These are phyloP conservation scores for Stichopus horrens DNA, from an alignment of 53 echinoderm and acorn worm genomes.

Conservation along the genomic window DNA sequence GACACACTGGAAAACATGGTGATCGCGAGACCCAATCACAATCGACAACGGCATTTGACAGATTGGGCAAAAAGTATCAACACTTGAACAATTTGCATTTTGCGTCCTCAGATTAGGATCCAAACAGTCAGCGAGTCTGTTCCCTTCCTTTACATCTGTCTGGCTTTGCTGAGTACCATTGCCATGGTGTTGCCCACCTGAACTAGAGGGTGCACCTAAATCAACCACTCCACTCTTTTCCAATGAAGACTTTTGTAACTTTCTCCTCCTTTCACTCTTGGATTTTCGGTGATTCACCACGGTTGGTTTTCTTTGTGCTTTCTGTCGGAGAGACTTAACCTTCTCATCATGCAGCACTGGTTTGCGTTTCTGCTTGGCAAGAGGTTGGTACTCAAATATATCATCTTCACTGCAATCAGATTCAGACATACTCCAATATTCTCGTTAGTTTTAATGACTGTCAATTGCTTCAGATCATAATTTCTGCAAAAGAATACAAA, in stretches of 20 bases:
- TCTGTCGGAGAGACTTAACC: background rate
- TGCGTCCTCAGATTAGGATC: background rate
- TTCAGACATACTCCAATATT: too few species aligned
- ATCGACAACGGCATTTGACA: conserved; percentile 33
- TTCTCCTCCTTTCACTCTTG: background rate
- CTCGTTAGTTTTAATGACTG: too few species aligned
- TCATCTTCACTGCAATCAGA: conserved; percentile 33
- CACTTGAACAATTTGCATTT: background rate
- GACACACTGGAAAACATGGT: conserved; percentile 10
- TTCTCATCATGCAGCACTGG: background rate
- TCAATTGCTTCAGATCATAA: too few species aligned
- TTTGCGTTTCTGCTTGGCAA: conserved; percentile 10
- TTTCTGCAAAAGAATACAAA: too few species aligned
- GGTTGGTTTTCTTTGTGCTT: background rate
- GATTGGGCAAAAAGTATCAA: conserved; percentile 13
- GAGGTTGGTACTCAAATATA: conserved; percentile 15
- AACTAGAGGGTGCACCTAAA: background rate
- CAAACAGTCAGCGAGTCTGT: background rate
- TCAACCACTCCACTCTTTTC: background rate
- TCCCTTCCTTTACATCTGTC: background rate
- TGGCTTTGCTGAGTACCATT: background rate
- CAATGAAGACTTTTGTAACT: background rate
- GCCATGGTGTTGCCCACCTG: background rate
- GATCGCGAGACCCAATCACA: conserved; percentile 7
- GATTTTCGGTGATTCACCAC: background rate